phyloP scores from a whole-genome alignment of 2,113 vertebrate genomes.

The Rhinopomastus cyanomelas region DNA sequence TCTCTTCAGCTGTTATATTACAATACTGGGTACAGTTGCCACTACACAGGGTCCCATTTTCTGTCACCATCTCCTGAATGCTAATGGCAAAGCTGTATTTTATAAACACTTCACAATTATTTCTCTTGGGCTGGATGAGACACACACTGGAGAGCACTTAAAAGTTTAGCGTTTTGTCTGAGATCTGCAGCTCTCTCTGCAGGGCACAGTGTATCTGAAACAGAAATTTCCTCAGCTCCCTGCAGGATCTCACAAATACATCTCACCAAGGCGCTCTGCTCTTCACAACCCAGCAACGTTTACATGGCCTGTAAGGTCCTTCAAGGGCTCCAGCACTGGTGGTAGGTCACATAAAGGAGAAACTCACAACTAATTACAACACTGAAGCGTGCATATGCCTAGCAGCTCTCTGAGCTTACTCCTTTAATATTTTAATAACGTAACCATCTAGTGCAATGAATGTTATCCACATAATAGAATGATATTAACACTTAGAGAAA shows the following conservation, averaged over 20 bases:
- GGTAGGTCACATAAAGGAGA: slow-evolving; percentile 32
- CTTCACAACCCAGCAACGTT: background rate
- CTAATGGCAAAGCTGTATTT: slow-evolving; percentile 13
- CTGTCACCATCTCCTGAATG: background rate
- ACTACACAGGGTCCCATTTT: background rate
- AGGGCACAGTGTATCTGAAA: slow-evolving; percentile 44
- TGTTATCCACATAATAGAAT: too few species aligned
- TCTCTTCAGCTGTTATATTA: background rate
- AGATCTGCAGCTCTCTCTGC: slow-evolving; percentile 25
- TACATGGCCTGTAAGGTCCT: background rate
- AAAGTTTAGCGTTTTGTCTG: background rate
- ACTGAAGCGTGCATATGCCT: background rate
- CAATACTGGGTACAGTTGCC: background rate
- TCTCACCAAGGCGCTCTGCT: slow-evolving; percentile 34
- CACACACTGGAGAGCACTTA: slow-evolving; percentile 25
- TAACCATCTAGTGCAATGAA: slow-evolving; percentile 20
- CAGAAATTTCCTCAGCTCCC: slow-evolving; percentile 50
- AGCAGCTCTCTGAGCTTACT: background rate
- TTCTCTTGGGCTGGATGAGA: slow-evolving; percentile 37
- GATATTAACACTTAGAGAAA: too few species aligned
- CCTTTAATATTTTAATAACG: slow-evolving; percentile 36
- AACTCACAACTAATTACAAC: slow-evolving; percentile 21
- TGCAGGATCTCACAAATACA: slow-evolving; percentile 62
- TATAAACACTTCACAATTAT: slow-evolving; percentile 44
- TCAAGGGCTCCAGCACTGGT: background rate